Base-by-base conservation (phyloP, 2,888 invertebrate genomes). In the Isoperla grammatica region DNA sequence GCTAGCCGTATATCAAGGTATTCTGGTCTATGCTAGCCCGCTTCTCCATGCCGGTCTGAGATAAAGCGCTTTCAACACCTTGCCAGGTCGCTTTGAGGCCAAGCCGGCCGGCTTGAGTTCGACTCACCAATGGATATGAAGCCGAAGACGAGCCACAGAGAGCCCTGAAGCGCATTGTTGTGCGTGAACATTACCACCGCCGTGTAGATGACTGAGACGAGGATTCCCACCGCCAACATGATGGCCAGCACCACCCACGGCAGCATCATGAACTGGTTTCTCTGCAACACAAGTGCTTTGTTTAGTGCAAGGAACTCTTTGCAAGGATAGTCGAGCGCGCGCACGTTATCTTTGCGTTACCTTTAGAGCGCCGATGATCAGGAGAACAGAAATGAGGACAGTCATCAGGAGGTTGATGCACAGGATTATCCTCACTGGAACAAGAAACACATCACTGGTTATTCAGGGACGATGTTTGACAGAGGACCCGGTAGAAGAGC, bases 161-260 rank as follows among this genome's bases (percentile, higher is more conserved):
- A 74, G 42, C 84, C 85, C 65, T 79, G 78, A 23, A 82, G 66
- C 45, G 74, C 70, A 42, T 78, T 75, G 49, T 81, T 79, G 64
- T 87, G 82, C 62, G 87, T 79, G 74, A 86, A 87, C 72, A 85
- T 85, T 49, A 84, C 84, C 66, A 90, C 84, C 43, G 86, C 82
- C 15, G 88, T 90, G 72, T 89, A 90, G 59, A 91, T 80, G 39
- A 91, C 82, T 61, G 89, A 90, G 66, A 91, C 85, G 46, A 90
- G 76, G 59, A 90, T 73, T 1, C 88, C 89, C 65, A 91, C 80
- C 8, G 86, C 86, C 54, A 90, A 78, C 79, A 91, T 86, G 60
- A 90, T 83, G 3, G 90, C 90, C 55, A 91, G 78, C 50, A 88
- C 82, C 39, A 92, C 88, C 88, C 89, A 91, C 5, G 90, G 90